Evolutionary conservation across 2,113 vertebrate species (phyloP), one percentile per base, ranked within the genome.

Genomic region (Gymnorhina tibicen): DNA sequence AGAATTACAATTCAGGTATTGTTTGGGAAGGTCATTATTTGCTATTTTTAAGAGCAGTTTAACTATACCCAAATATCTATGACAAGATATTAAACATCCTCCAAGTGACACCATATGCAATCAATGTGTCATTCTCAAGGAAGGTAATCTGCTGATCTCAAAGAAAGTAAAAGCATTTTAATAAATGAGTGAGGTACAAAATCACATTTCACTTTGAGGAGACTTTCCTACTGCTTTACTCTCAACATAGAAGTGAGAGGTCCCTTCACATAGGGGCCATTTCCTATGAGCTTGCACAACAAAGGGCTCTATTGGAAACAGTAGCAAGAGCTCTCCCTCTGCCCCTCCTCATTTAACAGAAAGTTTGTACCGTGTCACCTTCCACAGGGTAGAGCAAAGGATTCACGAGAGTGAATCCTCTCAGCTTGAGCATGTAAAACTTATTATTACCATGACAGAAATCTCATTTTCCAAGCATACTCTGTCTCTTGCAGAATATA

Each of bases 371-470:
- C 13, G 1, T 53, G 42, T 78, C 87, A 91, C 86, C 32, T 96
- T 92, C 41, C 37, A 64, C 10, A 81, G n/a, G 37, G 39, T 24
- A 83, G 26, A 92, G 68, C 27, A 85, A 49, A 85, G 30, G 35
- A 93, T 72, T 90, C 82, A n/a, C 0, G 0, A 37, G 11, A 9
- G 3, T 67, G 47, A 85, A 89, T 85, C 60, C 27, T 83, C 75
- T 76, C 79, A 88, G 82, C 47, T 67, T 83, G 37, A 93, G 60
- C 64, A 90, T 68, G 83, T 86, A 92, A 86, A 96, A 86, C 56
- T 84, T 59, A 81, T 92, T 95, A 84, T 84, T 84, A 75, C 79
- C 23, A 42, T 72, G 83, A 91, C 76, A 92, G 47, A 95, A 97
- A 90, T 84, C 68, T 93, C 85, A 94, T 95, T 93, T 95, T 92